Conservation (phyloP, 2,113 vertebrate species). For the Chauna torquata region DNA sequence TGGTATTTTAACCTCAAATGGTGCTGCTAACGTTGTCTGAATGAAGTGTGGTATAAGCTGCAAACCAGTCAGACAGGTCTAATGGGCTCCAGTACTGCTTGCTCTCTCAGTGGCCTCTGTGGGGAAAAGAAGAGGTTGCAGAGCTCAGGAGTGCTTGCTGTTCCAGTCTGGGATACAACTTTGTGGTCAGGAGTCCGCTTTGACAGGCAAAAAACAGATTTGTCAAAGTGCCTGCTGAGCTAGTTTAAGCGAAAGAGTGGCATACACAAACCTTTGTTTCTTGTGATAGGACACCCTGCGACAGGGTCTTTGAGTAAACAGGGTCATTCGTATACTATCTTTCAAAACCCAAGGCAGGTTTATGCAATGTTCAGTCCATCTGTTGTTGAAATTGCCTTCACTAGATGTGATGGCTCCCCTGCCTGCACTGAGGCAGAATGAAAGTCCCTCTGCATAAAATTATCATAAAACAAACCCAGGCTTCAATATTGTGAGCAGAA, state of each 20-base stretch:
- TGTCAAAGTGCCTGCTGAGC: not conserved
- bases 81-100: not conserved
- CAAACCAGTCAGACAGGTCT: not conserved
- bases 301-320: not conserved
- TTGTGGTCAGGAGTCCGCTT: not conserved
- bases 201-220: not conserved
- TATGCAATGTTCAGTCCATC: not conserved
- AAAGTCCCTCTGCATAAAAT: not conserved
- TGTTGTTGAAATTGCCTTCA: not conserved
- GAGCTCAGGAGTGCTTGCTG: not conserved
- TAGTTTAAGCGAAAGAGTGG: not conserved
- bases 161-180: not conserved
- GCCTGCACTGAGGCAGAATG: not conserved
- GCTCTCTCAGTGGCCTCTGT: not conserved
- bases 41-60: not conserved
- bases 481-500: not conserved
- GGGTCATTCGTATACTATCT: too few relatives aligned
- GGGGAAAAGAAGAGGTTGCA: not conserved
- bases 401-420: not conserved
- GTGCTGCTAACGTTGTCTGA: not conserved
- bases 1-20: not conserved
- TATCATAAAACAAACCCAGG: not conserved
- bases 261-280: fast-evolving
- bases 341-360: not conserved
- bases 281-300: not conserved